Evolutionary conservation across 2,797 vertebrate species (phyloP), one percentile per base, ranked within the genome.

Genomic region (Phrynocephalus vlangalii): DNA sequence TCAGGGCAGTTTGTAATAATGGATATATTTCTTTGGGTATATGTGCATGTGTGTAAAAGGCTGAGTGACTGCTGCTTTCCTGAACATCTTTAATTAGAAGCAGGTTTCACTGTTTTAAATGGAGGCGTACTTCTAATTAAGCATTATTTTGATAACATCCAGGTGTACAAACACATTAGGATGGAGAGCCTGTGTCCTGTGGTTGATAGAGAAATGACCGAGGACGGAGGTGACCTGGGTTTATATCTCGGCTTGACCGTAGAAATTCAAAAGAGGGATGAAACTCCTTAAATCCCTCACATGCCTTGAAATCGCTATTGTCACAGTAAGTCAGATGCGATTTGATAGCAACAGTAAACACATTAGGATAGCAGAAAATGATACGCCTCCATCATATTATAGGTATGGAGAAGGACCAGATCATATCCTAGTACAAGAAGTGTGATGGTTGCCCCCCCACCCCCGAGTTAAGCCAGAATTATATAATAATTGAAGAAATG

Each of bases 401-500:
- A 82, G 91, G 92, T 93, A 86, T 83, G 86, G 92, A 86, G 79
- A 93, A 95, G 26, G 81, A 28, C 50, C 63, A 60, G 89, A 67
- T 79, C 85, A n/a, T 78, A 60, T 48, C 22, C 33, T 83, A 48
- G 22, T 78, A n/a, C 60, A 63, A 63, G 91, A 81, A 88, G 84
- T 68, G 44, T 20, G 0, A 44, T 87, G 90, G 80, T 93, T 10
- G 0, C 76, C 79, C 88, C 94, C 91, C 11, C 91, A 89, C 50
- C 3, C 33, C 92, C 91, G 90, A 76, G 84, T 93, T 91, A 91
- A 90, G 80, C 91, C 91, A 88, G 87, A 90, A 90, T 92, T 91
- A 90, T 82, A 68, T 83, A 91, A 86, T 93, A 92, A 92, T 90
- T 93, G 92, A 93, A 93, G 88, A 95, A 84, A 78, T 33, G 38